A percentile compares a stretch with the other conserved stretches of the same genome.
Conservation (phyloP, 2,113 vertebrate genomes). For the Bubo scandiacus region DNA sequence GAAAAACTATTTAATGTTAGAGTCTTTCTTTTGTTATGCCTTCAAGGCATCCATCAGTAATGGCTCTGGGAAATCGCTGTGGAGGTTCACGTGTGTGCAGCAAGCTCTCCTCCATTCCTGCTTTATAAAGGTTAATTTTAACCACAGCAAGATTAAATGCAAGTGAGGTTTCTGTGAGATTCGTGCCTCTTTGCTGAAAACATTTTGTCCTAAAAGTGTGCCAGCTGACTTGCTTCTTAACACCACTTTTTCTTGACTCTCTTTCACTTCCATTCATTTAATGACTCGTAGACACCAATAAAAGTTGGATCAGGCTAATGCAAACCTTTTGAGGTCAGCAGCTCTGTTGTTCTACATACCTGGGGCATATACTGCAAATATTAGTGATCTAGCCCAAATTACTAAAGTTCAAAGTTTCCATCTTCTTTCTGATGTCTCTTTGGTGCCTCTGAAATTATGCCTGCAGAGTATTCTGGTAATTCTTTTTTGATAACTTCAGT, state of each 20-base stretch:
- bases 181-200: constrained; percentile 28
- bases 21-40: constrained; percentile 26
- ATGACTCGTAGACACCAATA: neutral
- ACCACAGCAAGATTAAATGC: constrained; percentile 13
- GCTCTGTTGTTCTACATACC: constrained; percentile 37
- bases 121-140: constrained; percentile 50
- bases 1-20: constrained; percentile 27
- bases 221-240: constrained; percentile 19
- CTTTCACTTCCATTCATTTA: neutral
- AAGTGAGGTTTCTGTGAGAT: constrained; percentile 20
- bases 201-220: constrained; percentile 4
- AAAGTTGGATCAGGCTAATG: neutral
- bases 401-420: neutral
- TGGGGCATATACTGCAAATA: constrained; percentile 16
- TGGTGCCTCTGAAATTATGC: constrained; percentile 21
- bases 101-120: neutral
- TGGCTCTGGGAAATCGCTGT: constrained; percentile 15
- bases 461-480: neutral
- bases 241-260: neutral
- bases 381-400: constrained; percentile 25
- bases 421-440: constrained; percentile 44
- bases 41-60: constrained; percentile 25
- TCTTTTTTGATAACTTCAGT: constrained; percentile 11
- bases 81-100: constrained; percentile 10
- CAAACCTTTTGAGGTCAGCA: constrained; percentile 54